Base-by-base conservation (phyloP, 2,888 invertebrate species). In the Habrosyne pyritoides region DNA sequence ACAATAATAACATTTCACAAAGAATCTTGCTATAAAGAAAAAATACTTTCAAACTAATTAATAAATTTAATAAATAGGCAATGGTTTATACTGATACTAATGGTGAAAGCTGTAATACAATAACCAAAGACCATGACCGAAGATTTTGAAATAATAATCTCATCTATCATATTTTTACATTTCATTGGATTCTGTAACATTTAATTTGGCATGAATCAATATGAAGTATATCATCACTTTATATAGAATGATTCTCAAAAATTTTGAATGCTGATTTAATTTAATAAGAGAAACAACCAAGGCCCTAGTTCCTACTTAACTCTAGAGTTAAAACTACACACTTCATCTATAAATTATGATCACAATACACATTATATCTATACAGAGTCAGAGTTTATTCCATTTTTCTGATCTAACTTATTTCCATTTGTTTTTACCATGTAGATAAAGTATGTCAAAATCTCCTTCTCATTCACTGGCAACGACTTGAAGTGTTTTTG, bases 401-500 rank as follows among this genome's bases (percentile, higher is more conserved):
- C 96, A 87, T 96, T 96, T 81, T 96, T 96, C 85, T 96, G 96
- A 84, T 98, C 97, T 78, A 97, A 90, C 82, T 97, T 97, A 85
- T 97, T 97, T 65, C 96, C 95, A 85, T 98, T 98, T 53, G 97
- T 97, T 92, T 98, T 99, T 3, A 99, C 98, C 93, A 97, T 98
- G 84, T 98, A 99, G 75, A 99, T 98, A 84, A 99, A 99, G 82
- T 96, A 98, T 52, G 98, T 97, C 61, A 99, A 93, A 51, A 97
- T 96, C 86, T 99, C 99, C 84, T 98, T 99, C 86, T 99, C 99
- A 75, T 96, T 96, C 12, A 99, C 97, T 46, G 97, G 98, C 85
- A 99, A 97, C 58, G 98, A 96, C 89, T 97, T 97, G 91, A 99
- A 99, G 90, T 99, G 99, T 84, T 98, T 97, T 93, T 97, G 97